A percentile compares a stretch with the other conserved stretches of the same genome.
phyloP scores from a whole-genome alignment of 2,888 invertebrate genomes.

The Danaus chrysippus region DNA sequence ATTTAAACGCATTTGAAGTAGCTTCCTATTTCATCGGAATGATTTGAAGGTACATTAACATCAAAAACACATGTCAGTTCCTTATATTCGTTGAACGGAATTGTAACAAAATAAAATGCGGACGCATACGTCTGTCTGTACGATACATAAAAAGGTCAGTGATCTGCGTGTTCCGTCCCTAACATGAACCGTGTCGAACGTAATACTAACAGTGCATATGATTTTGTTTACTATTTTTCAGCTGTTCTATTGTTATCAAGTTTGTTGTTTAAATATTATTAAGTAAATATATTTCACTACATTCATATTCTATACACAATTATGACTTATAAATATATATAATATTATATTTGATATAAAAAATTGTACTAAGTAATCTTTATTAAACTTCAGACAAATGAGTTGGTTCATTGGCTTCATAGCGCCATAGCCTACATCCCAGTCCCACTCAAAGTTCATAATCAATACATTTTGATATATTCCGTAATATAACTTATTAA shows the following conservation, averaged over 20 bases:
- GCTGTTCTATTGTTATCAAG: constrained; percentile 1
- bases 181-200: constrained; percentile 30
- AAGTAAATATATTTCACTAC: too few relatives aligned
- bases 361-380: too few relatives aligned
- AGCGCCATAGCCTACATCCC: too few relatives aligned
- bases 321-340: too few relatives aligned
- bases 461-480: too few relatives aligned
- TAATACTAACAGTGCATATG: constrained; percentile 14
- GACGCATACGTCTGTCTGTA: constrained; percentile 62
- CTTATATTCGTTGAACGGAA: constrained; percentile 43
- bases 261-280: too few relatives aligned
- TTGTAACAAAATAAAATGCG: constrained; percentile 65
- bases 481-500: too few relatives aligned
- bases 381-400: too few relatives aligned
- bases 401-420: too few relatives aligned
- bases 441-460: too few relatives aligned
- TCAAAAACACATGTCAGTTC: constrained; percentile 48
- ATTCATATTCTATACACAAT: too few relatives aligned
- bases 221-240: not conserved
- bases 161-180: constrained; percentile 50
- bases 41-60: not conserved
- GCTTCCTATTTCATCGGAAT: not conserved
- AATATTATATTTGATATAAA: too few relatives aligned
- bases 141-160: constrained; percentile 64
- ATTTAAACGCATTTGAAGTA: not conserved